Evolutionary conservation across 2,797 vertebrate genomes (phyloP).

Genomic region (Cetoscarus ocellatus): DNA sequence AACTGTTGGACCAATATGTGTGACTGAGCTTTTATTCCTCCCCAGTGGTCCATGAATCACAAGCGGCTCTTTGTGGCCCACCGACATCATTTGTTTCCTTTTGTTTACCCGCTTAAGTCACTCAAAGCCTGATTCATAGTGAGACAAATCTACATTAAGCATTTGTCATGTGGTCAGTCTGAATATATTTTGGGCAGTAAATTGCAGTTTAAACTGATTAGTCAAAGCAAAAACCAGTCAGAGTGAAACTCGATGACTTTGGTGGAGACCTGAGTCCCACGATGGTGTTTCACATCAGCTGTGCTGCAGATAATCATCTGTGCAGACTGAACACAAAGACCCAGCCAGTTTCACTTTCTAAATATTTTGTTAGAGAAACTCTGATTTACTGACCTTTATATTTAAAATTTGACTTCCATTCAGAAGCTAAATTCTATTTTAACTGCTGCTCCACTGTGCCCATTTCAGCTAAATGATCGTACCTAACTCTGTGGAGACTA

Average conservation of each 20-base stretch:
- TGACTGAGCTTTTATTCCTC: conserved; percentile 80
- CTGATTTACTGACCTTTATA: too few species aligned
- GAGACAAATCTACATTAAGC: conserved; percentile 57
- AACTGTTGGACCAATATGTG: conserved; percentile 80
- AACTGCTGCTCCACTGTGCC: too few species aligned
- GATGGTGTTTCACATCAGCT: too few species aligned
- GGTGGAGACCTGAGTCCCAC: conserved; percentile 22
- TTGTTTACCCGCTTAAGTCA: conserved; percentile 71
- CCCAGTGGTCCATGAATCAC: conserved; percentile 78
- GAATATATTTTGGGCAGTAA: conserved; percentile 44
- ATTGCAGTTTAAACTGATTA: conserved; percentile 44
- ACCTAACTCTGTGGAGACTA: too few species aligned
- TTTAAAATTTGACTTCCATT: too few species aligned
- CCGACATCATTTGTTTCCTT: conserved; percentile 66
- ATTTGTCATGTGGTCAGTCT: conserved; percentile 58
- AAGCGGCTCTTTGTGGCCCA: conserved; percentile 71
- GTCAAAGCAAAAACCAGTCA: conserved; percentile 22
- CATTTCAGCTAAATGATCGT: too few species aligned
- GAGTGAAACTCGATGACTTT: conserved; percentile 38
- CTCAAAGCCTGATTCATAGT: conserved; percentile 70
- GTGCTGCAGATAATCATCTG: too few species aligned
- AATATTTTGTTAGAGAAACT: too few species aligned
- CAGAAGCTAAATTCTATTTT: too few species aligned
- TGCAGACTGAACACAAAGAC: neutral
- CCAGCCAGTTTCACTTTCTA: too few species aligned